Conservation (phyloP, 64 coral and sea anemone species). For the Acropora yongei region DNA sequence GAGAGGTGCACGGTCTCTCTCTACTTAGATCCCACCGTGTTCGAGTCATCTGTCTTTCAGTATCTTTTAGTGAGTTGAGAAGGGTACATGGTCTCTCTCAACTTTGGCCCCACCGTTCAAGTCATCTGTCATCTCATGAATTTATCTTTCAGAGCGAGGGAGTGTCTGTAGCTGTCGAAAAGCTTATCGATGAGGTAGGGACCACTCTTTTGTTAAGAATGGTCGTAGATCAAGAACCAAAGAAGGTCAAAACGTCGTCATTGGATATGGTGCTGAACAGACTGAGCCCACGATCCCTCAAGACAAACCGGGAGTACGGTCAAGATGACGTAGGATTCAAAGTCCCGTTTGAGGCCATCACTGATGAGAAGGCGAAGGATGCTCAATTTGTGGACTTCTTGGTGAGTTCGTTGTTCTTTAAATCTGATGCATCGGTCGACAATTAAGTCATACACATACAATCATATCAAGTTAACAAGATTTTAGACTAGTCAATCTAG, state of each 20-base stretch:
- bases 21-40: too few species aligned
- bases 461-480: too few species aligned
- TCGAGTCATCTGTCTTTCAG: too few species aligned
- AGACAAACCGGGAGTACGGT: background rate
- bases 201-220: constrained; percentile 62
- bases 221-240: constrained; percentile 52
- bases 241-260: constrained; percentile 55
- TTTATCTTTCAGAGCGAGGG: constrained; percentile 51
- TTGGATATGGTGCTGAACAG: constrained; percentile 69
- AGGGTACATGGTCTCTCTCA: too few species aligned
- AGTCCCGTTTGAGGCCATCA: constrained; percentile 4
- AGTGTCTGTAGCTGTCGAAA: constrained; percentile 22
- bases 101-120: too few species aligned
- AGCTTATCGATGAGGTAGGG: constrained; percentile 67
- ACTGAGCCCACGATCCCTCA: constrained; percentile 19
- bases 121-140: too few species aligned
- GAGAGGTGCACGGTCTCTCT: too few species aligned
- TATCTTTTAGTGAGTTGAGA: too few species aligned
- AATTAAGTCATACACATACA: too few species aligned
- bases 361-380: background rate
- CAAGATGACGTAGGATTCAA: background rate
- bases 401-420: constrained; percentile 26
- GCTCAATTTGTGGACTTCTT: constrained; percentile 69
- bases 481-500: too few species aligned
- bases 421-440: too few species aligned